A percentile compares a stretch with the other conserved stretches of the same genome.
Evolutionary conservation across 2,797 vertebrate species (phyloP).

Genomic region (Mus caroli): DNA sequence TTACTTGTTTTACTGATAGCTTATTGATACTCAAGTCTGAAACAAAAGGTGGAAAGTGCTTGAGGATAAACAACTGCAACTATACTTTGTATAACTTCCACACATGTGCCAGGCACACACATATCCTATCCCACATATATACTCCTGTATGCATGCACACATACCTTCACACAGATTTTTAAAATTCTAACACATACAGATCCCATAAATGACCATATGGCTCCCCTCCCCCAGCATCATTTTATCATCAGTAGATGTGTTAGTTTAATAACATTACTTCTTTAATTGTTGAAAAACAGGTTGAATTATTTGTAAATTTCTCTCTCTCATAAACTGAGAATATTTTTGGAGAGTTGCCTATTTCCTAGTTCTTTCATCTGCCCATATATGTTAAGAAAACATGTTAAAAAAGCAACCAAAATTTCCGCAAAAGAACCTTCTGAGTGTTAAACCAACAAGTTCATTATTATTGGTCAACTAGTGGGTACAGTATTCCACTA

Average conservation of each 20-base stretch:
- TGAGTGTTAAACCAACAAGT: not conserved
- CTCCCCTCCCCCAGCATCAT: not conserved
- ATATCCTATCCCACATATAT: not conserved
- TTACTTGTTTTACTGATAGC: constrained; percentile 18
- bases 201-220: not conserved
- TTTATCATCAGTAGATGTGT: not conserved
- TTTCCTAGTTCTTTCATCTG: not conserved
- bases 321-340: not conserved
- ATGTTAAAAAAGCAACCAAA: not conserved
- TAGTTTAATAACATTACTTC: not conserved
- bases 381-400: not conserved
- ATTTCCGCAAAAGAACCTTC: not conserved
- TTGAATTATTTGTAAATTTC: not conserved
- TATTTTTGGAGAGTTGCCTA: not conserved
- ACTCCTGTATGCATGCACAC: not conserved
- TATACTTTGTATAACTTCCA: not conserved
- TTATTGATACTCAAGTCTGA: not conserved
- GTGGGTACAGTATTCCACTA: not conserved
- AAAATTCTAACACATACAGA: not conserved
- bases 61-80: not conserved
- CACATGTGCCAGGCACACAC: not conserved
- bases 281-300: not conserved
- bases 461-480: not conserved
- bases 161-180: not conserved
- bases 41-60: not conserved